These are phyloP conservation scores for Myotis findleyi DNA, from an alignment of 2,797 vertebrate genomes.

Conservation along the genomic window DNA sequence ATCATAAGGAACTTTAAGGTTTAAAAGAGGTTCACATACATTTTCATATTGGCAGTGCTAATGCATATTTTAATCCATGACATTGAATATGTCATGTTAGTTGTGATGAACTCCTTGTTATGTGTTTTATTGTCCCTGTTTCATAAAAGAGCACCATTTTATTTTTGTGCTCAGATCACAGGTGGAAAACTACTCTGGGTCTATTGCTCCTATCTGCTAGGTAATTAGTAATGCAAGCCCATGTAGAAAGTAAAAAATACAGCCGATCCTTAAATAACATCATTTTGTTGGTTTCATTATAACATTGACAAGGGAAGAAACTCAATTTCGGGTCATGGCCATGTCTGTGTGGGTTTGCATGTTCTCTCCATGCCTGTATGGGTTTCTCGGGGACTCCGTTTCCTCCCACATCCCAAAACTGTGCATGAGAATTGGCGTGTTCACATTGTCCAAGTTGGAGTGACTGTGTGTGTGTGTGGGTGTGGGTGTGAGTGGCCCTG, in stretches of 20 bases:
- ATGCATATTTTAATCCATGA: background rate
- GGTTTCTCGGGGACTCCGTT: background rate
- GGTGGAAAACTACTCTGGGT: background rate
- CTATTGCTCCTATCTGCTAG: background rate
- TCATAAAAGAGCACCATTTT: background rate
- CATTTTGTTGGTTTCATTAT: background rate
- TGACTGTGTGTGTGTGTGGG: background rate
- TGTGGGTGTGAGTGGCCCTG: background rate
- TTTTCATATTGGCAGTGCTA: background rate
- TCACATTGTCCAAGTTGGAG: background rate
- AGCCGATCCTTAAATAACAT: no score
- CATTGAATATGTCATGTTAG: background rate
- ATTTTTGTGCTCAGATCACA: conserved; percentile 8
- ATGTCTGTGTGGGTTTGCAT: background rate
- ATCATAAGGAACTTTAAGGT: background rate
- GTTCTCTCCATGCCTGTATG: background rate
- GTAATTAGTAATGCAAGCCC: background rate
- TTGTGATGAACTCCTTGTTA: background rate
- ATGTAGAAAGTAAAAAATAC: background rate
- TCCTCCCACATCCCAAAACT: background rate
- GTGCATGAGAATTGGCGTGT: background rate
- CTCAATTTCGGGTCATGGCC: background rate
- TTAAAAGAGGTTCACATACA: background rate
- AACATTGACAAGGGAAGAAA: background rate
- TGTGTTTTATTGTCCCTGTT: background rate